phyloP scores from a whole-genome alignment of 2,797 vertebrate species.

The Agapornis canus region DNA sequence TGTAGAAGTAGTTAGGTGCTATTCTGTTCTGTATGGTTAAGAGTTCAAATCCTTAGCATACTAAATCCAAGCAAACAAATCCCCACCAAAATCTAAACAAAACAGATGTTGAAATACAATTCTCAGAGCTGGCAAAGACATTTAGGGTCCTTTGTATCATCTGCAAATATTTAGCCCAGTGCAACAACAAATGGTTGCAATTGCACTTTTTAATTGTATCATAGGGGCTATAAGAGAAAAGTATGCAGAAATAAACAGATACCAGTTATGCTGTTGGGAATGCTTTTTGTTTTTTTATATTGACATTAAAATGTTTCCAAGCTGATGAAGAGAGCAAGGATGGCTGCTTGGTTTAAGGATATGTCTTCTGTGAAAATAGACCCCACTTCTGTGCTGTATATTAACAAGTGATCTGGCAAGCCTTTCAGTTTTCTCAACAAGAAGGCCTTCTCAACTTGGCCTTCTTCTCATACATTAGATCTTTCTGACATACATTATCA shows the following conservation, averaged over 20 bases:
- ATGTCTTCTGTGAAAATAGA: background rate
- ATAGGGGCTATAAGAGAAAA: background rate
- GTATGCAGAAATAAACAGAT: background rate
- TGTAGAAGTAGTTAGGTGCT: background rate
- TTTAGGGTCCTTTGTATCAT: background rate
- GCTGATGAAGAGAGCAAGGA: background rate
- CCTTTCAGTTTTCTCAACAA: background rate
- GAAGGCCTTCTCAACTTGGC: background rate
- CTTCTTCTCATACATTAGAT: background rate
- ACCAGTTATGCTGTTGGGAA: background rate
- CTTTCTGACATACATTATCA: background rate
- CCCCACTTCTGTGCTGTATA: background rate
- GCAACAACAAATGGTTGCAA: background rate
- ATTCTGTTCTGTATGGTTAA: background rate
- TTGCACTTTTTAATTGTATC: background rate
- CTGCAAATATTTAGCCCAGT: background rate
- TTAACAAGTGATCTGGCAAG: background rate
- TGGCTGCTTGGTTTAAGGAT: background rate
- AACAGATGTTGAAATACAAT: background rate
- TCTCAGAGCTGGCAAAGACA: background rate
- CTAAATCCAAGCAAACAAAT: background rate
- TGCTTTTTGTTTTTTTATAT: background rate
- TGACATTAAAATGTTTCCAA: background rate
- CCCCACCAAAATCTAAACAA: background rate
- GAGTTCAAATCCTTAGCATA: background rate